Evolutionary conservation across 2,797 vertebrate species (phyloP).

Genomic region (Alfaro cultratus): DNA sequence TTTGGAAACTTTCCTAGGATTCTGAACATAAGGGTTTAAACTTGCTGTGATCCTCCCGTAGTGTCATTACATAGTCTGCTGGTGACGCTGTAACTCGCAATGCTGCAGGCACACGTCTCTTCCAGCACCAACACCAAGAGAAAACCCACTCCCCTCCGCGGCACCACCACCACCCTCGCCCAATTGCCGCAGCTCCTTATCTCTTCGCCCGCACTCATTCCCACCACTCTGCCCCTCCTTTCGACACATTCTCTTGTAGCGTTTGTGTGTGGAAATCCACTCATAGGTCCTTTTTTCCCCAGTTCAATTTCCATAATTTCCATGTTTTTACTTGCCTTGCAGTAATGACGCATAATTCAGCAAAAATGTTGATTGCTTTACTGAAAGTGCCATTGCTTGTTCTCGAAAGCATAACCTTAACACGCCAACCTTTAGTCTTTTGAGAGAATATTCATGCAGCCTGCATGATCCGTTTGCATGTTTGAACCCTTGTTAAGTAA

Average conservation of each 20-base stretch:
- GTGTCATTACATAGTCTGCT: slow-evolving; percentile 31
- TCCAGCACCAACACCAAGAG: slow-evolving; percentile 48
- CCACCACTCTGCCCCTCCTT: slow-evolving; percentile 52
- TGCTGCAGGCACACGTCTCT: slow-evolving; percentile 67
- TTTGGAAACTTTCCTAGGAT: not conserved
- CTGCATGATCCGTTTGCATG: not conserved
- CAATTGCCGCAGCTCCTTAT: slow-evolving; percentile 78
- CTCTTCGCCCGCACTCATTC: slow-evolving; percentile 68
- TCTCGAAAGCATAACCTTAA: not conserved
- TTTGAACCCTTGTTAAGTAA: not conserved
- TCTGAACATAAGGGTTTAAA: slow-evolving; percentile 12
- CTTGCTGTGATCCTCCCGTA: slow-evolving; percentile 40
- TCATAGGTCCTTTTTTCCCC: slow-evolving; percentile 6
- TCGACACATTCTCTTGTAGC: slow-evolving; percentile 33
- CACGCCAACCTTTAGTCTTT: not conserved
- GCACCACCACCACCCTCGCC: slow-evolving; percentile 26
- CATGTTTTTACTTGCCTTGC: slow-evolving; percentile 9
- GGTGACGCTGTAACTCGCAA: slow-evolving; percentile 34
- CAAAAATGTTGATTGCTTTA: not conserved
- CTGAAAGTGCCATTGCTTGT: not conserved
- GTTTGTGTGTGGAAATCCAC: slow-evolving; percentile 31
- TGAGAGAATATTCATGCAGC: not conserved
- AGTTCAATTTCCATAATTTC: slow-evolving; percentile 23
- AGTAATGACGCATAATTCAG: slow-evolving; percentile 2
- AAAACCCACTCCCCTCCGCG: slow-evolving; percentile 18